Evolutionary conservation across 2,113 vertebrate genomes (phyloP).

Genomic region (Paramisgurnus dabryanus): DNA sequence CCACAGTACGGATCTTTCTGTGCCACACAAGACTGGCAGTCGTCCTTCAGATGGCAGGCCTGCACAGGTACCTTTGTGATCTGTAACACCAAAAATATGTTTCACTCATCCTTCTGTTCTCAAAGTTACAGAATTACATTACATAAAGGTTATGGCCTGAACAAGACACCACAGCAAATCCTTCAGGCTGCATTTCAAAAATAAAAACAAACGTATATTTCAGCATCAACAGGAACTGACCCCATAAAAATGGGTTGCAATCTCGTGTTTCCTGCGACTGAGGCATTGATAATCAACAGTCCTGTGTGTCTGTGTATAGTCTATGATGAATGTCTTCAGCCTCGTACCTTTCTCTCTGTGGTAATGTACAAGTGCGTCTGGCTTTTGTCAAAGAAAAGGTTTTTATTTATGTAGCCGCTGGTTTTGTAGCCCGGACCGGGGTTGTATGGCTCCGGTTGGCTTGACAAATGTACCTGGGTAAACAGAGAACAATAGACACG

Average conservation of each 20-base stretch:
- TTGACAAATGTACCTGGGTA: slow-evolving; percentile 81
- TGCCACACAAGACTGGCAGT: slow-evolving; percentile 81
- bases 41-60: slow-evolving; percentile 76
- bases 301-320: not conserved
- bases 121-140: not conserved
- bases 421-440: slow-evolving; percentile 73
- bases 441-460: slow-evolving; percentile 74
- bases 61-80: slow-evolving; percentile 83
- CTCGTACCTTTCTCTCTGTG: slow-evolving; percentile 87
- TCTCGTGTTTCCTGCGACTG: not conserved
- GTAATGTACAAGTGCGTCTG: slow-evolving; percentile 85
- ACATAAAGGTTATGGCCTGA: not conserved
- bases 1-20: slow-evolving; percentile 92
- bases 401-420: slow-evolving; percentile 83
- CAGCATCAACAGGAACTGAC: not conserved
- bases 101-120: too few relatives aligned
- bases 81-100: slow-evolving; percentile 42
- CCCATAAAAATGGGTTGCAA: not conserved
- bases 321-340: slow-evolving; percentile 52
- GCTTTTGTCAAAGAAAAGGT: slow-evolving; percentile 82
- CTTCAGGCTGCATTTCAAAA: not conserved
- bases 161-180: not conserved
- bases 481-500: slow-evolving; percentile 54
- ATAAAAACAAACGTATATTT: not conserved
- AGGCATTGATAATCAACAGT: not conserved